Conservation (phyloP, 2,888 invertebrate genomes). For the Hetaerina titia region DNA sequence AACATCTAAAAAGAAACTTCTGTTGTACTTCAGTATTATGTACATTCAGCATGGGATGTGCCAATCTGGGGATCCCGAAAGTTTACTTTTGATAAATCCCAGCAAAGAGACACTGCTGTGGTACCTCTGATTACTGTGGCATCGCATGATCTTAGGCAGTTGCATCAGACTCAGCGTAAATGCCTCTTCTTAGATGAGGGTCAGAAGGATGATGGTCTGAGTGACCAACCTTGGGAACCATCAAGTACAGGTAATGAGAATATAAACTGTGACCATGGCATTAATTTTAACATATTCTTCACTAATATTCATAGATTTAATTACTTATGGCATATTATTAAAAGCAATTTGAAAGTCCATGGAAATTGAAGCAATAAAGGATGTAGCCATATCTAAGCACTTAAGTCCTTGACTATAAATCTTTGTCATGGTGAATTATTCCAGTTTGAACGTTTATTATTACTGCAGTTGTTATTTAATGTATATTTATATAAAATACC, state of each 20-base stretch:
- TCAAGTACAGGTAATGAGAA: background rate
- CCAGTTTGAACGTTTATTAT: background rate
- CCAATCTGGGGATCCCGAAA: constrained; percentile 44
- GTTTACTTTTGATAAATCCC: background rate
- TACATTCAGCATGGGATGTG: constrained; percentile 42
- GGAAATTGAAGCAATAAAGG: background rate
- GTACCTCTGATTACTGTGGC: background rate
- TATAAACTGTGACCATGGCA: background rate
- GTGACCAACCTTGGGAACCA: background rate
- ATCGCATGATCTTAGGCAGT: background rate
- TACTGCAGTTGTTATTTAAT: background rate
- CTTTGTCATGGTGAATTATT: too few relatives aligned
- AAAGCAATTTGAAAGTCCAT: background rate
- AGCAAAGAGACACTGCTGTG: constrained; percentile 18
- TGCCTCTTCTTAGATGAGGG: constrained; percentile 42
- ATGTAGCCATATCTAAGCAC: background rate
- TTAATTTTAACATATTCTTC: background rate
- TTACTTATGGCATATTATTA: background rate
- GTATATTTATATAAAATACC: too few relatives aligned
- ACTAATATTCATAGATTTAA: background rate
- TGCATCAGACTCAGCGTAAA: background rate
- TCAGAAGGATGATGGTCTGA: background rate
- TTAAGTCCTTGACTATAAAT: background rate
- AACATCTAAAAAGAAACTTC: background rate
- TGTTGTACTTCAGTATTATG: constrained; percentile 43